Percentiles rank a stretch among this genome's conserved stretches.
Evolutionary conservation across 2,113 vertebrate genomes (phyloP).

Genomic region (Callospermophilus lateralis): DNA sequence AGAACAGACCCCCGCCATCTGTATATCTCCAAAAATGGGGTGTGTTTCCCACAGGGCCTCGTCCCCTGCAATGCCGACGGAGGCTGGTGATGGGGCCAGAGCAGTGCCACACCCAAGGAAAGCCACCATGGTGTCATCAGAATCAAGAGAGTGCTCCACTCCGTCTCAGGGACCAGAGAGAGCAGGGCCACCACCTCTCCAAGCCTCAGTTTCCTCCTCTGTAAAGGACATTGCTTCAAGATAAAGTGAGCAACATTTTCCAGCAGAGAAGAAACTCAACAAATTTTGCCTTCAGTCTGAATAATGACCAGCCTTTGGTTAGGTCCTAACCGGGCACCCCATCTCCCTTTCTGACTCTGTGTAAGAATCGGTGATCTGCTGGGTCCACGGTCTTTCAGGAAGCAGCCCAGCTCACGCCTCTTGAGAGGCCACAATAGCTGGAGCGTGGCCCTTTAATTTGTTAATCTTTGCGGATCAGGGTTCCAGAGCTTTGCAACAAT

Average conservation of each 20-base stretch:
- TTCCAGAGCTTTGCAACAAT: slow-evolving; percentile 40
- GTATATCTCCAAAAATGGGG: background rate
- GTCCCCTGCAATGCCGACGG: background rate
- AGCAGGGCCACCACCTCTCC: background rate
- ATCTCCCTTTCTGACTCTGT: background rate
- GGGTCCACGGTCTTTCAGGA: background rate
- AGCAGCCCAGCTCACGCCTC: background rate
- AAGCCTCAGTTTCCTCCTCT: background rate
- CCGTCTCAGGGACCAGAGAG: background rate
- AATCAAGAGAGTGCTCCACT: background rate
- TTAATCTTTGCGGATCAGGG: slow-evolving; percentile 55
- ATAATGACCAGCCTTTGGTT: background rate
- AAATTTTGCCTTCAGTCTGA: background rate
- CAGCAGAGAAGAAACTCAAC: background rate
- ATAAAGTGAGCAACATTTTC: background rate
- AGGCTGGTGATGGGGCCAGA: fast-evolving
- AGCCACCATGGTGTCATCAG: background rate
- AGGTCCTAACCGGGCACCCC: background rate
- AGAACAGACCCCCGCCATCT: background rate
- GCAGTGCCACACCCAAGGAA: background rate
- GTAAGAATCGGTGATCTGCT: background rate
- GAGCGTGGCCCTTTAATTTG: background rate
- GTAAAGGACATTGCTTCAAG: background rate
- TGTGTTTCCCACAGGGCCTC: background rate
- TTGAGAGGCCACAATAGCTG: background rate